Base-by-base conservation (phyloP, 2,113 vertebrate genomes). In the Malurus cyaneus region DNA sequence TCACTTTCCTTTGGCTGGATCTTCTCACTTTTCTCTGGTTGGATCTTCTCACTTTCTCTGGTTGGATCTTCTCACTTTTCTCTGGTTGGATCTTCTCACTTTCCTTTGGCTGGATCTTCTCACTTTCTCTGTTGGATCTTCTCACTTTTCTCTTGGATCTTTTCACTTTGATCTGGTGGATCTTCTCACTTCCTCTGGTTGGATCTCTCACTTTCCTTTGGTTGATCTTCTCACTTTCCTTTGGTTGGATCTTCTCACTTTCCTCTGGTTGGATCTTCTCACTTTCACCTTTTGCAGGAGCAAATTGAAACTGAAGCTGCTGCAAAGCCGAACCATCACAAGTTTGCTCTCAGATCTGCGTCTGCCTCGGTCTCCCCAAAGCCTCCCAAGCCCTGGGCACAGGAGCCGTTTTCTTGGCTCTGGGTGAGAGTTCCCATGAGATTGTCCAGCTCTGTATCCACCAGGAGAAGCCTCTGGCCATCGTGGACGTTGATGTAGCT, bases 401-500 rank as follows among this genome's bases (percentile, higher is more conserved):
- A 26, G 66, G 82, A 89, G 16, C 90, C 86, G 9, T 88, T 84
- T 77, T 36, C 91, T 50, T 83, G 80, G 17, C 67, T 81, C 39
- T 77, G 80, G 53, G 71, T 53, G 54, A 97, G 77, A 53, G 76
- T 56, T 90, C 96, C 86, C 7, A 95, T 24, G 44, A 97, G 65
- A 42, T 20, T 80, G n/a, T 11, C 95, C 86, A 98, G 32, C 74
- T 98, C 97, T 18, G 96, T 96, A 76, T 99, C 98, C 12, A 99
- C 96, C 14, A 99, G 85, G 57, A 99, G 98, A 91, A 99, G 74
- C 32, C 97, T 98, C 80, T 98, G 98, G 70, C 99, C 99, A 31
- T 98, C 97, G 17, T 97, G 98, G 73, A 98, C 96, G 70, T 99
- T 98, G 89, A 99, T 96, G 82, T 98, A 99, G 97, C 99, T 99